Conservation (phyloP, 2,113 vertebrate species). For the Maccullochella peelii region DNA sequence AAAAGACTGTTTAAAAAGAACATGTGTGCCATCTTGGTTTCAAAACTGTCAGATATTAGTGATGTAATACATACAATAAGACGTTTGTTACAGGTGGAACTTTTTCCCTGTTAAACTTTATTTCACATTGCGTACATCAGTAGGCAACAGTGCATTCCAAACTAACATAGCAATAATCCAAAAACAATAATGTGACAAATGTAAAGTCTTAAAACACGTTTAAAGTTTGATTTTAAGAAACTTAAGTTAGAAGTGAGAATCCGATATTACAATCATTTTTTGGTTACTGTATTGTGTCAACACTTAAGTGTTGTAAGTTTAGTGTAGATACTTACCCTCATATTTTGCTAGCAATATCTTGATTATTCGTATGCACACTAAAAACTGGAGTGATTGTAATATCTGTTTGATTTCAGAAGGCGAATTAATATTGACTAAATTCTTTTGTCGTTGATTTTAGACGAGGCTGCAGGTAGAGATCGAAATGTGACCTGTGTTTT, state of each 20-base stretch:
- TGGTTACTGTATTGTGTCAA: too few species aligned
- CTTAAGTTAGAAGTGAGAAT: not conserved
- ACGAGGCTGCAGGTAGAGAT: too few species aligned
- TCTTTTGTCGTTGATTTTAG: not conserved
- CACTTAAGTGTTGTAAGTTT: too few species aligned
- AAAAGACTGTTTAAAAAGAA: conserved; percentile 79
- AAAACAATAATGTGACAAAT: not conserved
- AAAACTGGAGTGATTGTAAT: not conserved
- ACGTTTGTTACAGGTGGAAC: not conserved
- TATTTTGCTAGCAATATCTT: too few species aligned
- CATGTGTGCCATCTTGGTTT: conserved; percentile 39
- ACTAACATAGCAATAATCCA: not conserved
- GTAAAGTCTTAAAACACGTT: too few species aligned
- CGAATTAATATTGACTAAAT: not conserved
- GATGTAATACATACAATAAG: not conserved
- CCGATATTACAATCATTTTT: too few species aligned
- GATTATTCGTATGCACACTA: too few species aligned
- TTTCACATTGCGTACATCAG: not conserved
- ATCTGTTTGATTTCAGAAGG: not conserved
- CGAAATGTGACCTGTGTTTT: too few species aligned
- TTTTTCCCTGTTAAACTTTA: not conserved
- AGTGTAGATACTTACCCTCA: too few species aligned
- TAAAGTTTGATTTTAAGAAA: not conserved
- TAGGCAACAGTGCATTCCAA: not conserved
- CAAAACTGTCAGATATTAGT: not conserved